These are phyloP conservation scores for Phaethornis superciliosus DNA, from an alignment of 2,113 vertebrate genomes.

Conservation along the genomic window DNA sequence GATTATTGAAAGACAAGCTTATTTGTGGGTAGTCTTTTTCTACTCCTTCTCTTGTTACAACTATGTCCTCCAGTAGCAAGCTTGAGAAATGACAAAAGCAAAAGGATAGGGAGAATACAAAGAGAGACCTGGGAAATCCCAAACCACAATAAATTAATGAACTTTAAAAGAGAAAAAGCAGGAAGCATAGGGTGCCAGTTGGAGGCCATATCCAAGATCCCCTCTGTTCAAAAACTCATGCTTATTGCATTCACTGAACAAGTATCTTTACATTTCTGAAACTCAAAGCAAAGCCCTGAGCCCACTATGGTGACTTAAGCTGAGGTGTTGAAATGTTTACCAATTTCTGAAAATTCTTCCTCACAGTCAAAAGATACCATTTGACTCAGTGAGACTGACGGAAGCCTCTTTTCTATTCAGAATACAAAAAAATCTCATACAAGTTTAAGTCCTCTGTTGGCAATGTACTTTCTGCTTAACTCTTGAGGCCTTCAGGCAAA, in stretches of 20 bases:
- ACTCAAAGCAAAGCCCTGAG: not conserved
- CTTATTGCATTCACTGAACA: not conserved
- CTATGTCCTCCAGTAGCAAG: not conserved
- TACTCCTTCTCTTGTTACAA: not conserved
- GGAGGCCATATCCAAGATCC: not conserved
- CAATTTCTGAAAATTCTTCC: not conserved
- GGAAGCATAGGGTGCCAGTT: not conserved
- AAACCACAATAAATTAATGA: not conserved
- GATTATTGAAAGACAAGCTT: not conserved
- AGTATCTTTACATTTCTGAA: not conserved
- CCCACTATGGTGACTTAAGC: not conserved
- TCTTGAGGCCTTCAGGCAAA: not conserved
- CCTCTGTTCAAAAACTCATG: not conserved
- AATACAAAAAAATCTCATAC: not conserved
- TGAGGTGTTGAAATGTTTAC: not conserved
- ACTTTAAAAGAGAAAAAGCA: fast-evolving
- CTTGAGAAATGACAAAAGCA: not conserved
- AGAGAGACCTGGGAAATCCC: not conserved
- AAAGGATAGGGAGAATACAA: not conserved
- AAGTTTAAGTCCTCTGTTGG: not conserved
- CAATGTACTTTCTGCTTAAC: not conserved
- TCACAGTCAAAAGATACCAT: not conserved
- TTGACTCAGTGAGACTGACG: not conserved
- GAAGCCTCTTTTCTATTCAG: not conserved
- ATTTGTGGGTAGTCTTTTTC: not conserved